These are phyloP conservation scores for Panopea generosa DNA, from an alignment of 2,888 invertebrate species.

Conservation along the genomic window DNA sequence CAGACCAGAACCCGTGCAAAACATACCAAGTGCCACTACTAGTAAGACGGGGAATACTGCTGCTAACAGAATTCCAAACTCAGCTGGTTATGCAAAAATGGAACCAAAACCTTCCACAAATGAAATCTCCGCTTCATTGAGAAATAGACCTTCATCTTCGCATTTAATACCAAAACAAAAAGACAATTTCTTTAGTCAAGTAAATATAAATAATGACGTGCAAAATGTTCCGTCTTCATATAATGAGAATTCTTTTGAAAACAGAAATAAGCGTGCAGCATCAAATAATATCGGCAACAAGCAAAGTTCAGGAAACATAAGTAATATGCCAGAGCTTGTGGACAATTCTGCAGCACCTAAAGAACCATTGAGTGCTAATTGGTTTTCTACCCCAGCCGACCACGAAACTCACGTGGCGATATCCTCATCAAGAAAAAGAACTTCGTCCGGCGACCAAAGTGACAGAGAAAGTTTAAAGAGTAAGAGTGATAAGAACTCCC, in stretches of 20 bases:
- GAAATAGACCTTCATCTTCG: neutral
- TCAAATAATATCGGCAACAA: too few species aligned
- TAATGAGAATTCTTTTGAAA: too few species aligned
- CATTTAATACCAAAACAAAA: slow-evolving; percentile 32
- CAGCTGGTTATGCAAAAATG: neutral
- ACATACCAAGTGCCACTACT: slow-evolving; percentile 2
- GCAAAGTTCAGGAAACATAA: too few species aligned
- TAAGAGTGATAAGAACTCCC: slow-evolving; percentile 3
- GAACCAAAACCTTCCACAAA: neutral
- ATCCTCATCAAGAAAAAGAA: slow-evolving; percentile 36
- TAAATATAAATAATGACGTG: too few species aligned
- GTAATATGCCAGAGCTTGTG: too few species aligned
- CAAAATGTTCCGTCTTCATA: too few species aligned
- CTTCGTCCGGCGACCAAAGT: neutral
- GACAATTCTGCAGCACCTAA: neutral
- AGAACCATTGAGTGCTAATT: slow-evolving; percentile 66
- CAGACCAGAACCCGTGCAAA: slow-evolving; percentile 54
- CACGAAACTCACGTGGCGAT: slow-evolving; percentile 62
- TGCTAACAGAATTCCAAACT: neutral
- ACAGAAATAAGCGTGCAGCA: too few species aligned
- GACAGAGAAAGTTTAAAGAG: neutral
- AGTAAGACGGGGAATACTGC: neutral
- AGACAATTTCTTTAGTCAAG: neutral
- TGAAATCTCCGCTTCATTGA: neutral
- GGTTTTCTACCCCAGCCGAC: slow-evolving; percentile 69